Evolutionary conservation across 2,113 vertebrate genomes (phyloP).

Genomic region (Tamias sibiricus): DNA sequence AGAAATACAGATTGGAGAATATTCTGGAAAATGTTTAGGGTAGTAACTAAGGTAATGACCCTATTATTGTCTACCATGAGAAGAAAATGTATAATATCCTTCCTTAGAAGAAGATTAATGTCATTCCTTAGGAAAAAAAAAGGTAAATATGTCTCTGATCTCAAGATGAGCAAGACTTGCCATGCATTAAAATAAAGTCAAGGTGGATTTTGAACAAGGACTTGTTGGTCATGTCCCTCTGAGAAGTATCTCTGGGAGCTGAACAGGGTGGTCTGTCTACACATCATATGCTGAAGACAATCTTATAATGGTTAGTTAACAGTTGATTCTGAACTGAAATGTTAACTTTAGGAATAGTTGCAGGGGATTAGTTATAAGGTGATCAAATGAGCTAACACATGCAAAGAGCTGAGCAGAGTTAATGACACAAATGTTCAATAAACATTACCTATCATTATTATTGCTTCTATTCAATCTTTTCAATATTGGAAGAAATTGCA

Average conservation of each 20-base stretch:
- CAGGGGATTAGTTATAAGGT: neutral
- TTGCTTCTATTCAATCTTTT: neutral
- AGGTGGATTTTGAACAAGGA: neutral
- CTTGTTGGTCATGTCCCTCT: neutral
- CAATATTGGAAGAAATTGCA: neutral
- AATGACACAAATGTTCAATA: neutral
- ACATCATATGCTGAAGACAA: rapidly evolving
- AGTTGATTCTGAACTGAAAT: neutral
- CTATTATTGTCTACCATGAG: neutral
- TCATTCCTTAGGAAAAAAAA: neutral
- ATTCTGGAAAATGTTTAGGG: neutral
- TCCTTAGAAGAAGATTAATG: neutral
- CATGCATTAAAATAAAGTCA: neutral
- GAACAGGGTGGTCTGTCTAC: no score
- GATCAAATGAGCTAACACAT: neutral
- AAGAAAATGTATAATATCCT: neutral
- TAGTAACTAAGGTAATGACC: neutral
- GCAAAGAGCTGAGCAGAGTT: neutral
- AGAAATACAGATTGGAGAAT: neutral
- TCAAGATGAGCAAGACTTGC: neutral
- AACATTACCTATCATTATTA: neutral
- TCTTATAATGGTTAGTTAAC: neutral
- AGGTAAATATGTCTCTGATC: neutral
- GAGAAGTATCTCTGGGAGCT: neutral
- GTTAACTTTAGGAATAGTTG: neutral